Evolutionary conservation across 2,888 invertebrate genomes (phyloP).

Genomic region (Pardosa pseudoannulata): DNA sequence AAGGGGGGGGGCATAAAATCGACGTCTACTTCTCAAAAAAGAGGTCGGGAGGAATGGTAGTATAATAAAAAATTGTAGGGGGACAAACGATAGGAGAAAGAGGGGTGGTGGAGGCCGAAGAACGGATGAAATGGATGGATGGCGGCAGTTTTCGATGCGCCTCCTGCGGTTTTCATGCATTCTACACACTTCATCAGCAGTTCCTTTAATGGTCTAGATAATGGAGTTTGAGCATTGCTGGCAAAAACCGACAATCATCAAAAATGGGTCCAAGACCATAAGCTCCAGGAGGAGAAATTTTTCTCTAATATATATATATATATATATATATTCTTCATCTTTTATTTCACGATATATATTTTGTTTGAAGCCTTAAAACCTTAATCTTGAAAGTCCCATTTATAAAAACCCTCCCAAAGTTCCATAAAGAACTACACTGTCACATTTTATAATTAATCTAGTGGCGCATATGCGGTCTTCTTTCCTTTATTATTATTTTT

Average conservation of each 20-base stretch:
- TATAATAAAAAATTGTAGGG: constrained; percentile 14
- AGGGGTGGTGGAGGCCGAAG: no score
- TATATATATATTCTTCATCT: constrained; percentile 26
- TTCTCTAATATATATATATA: constrained; percentile 32
- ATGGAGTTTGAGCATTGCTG: constrained; percentile 47
- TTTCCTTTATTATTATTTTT: no score
- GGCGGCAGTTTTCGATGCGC: constrained; percentile 24
- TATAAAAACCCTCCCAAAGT: constrained; percentile 17
- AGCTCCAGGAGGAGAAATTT: constrained; percentile 28
- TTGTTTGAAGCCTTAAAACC: constrained; percentile 64
- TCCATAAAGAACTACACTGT: constrained; percentile 34
- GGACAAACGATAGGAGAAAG: constrained; percentile 1
- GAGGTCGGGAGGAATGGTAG: background rate
- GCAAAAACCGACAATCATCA: constrained; percentile 66
- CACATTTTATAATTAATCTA: constrained; percentile 65
- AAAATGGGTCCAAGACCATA: constrained; percentile 29
- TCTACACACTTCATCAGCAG: constrained; percentile 63
- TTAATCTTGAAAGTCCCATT: constrained; percentile 33
- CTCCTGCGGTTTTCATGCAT: constrained; percentile 50
- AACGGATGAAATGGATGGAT: constrained; percentile 34
- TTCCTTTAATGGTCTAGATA: constrained; percentile 60
- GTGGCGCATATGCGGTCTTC: constrained; percentile 33
- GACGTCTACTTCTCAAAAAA: constrained; percentile 52
- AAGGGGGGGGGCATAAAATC: constrained; percentile 26
- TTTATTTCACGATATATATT: constrained; percentile 63